Base-by-base conservation (phyloP, 2,113 vertebrate species). In the Pituophis catenifer region DNA sequence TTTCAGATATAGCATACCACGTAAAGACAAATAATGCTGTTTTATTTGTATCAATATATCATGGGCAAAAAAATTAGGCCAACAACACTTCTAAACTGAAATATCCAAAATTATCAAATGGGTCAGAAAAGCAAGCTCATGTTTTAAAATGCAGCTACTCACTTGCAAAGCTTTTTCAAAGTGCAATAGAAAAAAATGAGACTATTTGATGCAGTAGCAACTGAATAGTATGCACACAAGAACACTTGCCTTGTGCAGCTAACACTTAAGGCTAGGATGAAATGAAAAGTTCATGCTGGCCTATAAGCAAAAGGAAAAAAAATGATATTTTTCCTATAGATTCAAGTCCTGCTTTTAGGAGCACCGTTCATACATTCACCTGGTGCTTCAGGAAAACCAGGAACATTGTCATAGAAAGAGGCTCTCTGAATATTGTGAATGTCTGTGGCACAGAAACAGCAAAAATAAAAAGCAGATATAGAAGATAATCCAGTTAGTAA, bases 391-490 rank as follows among this genome's bases (percentile, higher is more conserved):
- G 99, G 98, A 98, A 99, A 98, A 98, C 98, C 99, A 99, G 99
- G 98, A 98, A 99, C 98, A 99, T 97, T 99, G 98, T 99, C 99
- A 99, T 99, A 99, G 98, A 99, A 99, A 98, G 98, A 99, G 98
- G 99, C 98, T 98, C 98, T 99, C 98, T 99, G 99, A 98, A 99
- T 98, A 98, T 97, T 99, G 98, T 99, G 98, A 99, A 99, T 99
- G 98, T 99, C 99, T 99, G 98, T 97, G 97, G 98, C 98, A 98
- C 97, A 99, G 98, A 98, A 97, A 98, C 98, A 98, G 97, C 97
- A 96, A 97, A 96, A 98, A 96, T 97, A 96, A 98, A 97, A 96
- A 97, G 97, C 97, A 97, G 95, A 98, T 94, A 97, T 95, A 97
- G 96, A 98, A 94, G 97, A 98, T 96, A 98, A 97, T 97, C 97